These are phyloP conservation scores for Brachionus angularis DNA, from an alignment of 1,140 invertebrate genomes.

Conservation along the genomic window DNA sequence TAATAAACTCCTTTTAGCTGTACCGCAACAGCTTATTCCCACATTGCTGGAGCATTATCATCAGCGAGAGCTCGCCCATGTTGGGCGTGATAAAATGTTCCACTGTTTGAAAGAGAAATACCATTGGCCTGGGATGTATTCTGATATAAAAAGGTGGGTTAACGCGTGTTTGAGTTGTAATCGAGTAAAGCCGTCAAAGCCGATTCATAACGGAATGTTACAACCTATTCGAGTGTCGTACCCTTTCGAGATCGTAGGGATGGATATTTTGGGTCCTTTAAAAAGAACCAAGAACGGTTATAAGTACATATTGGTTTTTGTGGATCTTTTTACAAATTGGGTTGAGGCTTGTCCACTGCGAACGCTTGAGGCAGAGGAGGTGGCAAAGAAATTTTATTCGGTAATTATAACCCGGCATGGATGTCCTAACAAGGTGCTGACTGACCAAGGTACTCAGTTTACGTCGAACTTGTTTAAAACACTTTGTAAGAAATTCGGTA, in stretches of 20 bases:
- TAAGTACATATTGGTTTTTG: slow-evolving; percentile 52
- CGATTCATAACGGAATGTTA: neutral
- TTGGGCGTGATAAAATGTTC: neutral
- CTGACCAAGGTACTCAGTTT: neutral
- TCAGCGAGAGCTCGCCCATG: neutral
- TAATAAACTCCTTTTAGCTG: too few species aligned
- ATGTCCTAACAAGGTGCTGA: slow-evolving; percentile 40
- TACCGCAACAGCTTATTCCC: too few species aligned
- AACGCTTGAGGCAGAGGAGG: slow-evolving; percentile 52
- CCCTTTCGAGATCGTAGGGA: slow-evolving; percentile 19
- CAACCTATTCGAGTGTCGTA: neutral
- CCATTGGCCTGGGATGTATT: neutral
- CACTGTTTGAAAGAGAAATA: neutral
- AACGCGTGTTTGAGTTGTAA: slow-evolving; percentile 18
- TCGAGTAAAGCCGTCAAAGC: neutral
- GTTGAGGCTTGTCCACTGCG: slow-evolving; percentile 52
- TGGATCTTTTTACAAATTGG: slow-evolving; percentile 57
- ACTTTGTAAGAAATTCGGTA: slow-evolving; percentile 2
- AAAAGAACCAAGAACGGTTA: slow-evolving; percentile 45
- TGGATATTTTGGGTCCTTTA: slow-evolving; percentile 46
- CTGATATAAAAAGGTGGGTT: neutral
- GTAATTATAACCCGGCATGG: slow-evolving; percentile 48
- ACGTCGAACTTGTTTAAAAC: neutral
- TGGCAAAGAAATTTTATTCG: slow-evolving; percentile 51
- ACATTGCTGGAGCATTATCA: neutral